Base-by-base conservation (phyloP, 2,797 vertebrate species). In the Megaceryle alcyon region DNA sequence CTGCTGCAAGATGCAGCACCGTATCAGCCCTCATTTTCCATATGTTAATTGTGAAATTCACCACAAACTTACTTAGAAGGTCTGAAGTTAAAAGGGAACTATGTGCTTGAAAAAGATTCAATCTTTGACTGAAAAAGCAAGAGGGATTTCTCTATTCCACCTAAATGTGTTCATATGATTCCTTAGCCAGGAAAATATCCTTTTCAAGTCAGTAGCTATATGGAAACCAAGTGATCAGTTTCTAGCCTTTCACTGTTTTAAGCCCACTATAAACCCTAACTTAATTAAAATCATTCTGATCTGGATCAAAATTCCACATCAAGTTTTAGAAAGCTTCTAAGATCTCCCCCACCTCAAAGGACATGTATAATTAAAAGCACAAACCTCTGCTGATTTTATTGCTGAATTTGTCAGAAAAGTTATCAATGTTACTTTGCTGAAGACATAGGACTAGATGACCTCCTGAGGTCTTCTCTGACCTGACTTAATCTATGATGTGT, bases 271-370 rank as follows among this genome's bases (percentile, higher is more conserved):
- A 83, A 94, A 90, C 89, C 73, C 76, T 71, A 95, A 93, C 87
- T 79, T 82, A 95, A 95, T 94, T 92, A 96, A 95, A 95, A 92
- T 94, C 48, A 93, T 72, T 94, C 68, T 89, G 90, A 83, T 91
- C 81, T 66, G 64, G 88, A 95, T 35, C 72, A 84, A 80, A 72
- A 88, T 81, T 87, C n/a, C 88, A 89, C 29, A 35, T 21, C 66
- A 56, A 63, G 69, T 82, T 94, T 81, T 46, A 83, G 77, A 94
- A 93, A 82, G 66, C 63, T 87, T 91, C 54, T 37, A 89, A 93
- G 92, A 95, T 60, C 59, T 39, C 46, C 9, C 41, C 35, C 35
- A 60, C 83, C 81, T 80, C 63, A 53, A 82, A 92, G 72, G 31
- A 82, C 20, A 51, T 1, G 12, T 0, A 35, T 37, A 73, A 69